Evolutionary conservation across 2,113 vertebrate species (phyloP).

Genomic region (Tringa solitaria): DNA sequence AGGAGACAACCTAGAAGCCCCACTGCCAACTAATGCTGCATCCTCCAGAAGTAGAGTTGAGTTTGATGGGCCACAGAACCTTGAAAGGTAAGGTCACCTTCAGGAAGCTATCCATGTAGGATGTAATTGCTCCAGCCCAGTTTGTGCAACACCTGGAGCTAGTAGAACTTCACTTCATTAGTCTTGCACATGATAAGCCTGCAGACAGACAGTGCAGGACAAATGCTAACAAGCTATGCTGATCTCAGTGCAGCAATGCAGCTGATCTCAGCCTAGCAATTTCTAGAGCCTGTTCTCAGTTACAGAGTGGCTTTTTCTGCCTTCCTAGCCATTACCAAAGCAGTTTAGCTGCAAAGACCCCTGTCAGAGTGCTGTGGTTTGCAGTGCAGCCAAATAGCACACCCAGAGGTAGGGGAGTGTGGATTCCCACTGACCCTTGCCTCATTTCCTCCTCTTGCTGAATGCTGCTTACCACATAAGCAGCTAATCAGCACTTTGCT

Average conservation of each 20-base stretch:
- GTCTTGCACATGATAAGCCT: neutral
- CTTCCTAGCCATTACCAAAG: neutral
- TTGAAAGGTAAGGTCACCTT: neutral
- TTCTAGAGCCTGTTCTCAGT: neutral
- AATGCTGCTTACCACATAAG: neutral
- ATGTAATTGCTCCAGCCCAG: neutral
- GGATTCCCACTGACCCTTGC: neutral
- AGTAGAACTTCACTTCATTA: neutral
- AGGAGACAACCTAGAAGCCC: neutral
- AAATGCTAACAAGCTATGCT: neutral
- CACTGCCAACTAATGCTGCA: too few relatives aligned
- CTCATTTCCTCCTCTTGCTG: neutral
- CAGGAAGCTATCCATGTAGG: neutral
- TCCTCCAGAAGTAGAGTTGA: neutral
- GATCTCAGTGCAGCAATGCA: accelerated
- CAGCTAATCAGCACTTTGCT: neutral
- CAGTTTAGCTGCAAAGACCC: neutral
- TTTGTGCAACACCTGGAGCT: neutral
- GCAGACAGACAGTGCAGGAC: neutral
- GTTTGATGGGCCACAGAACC: neutral
- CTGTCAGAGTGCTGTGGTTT: neutral
- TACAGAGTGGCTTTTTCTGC: neutral
- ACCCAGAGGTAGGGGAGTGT: neutral
- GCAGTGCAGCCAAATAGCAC: neutral
- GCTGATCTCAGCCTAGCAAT: neutral